Base-by-base conservation (phyloP, 30 jellyfish, hydroid and myxozoan genomes). In the Hydra vulgaris region DNA sequence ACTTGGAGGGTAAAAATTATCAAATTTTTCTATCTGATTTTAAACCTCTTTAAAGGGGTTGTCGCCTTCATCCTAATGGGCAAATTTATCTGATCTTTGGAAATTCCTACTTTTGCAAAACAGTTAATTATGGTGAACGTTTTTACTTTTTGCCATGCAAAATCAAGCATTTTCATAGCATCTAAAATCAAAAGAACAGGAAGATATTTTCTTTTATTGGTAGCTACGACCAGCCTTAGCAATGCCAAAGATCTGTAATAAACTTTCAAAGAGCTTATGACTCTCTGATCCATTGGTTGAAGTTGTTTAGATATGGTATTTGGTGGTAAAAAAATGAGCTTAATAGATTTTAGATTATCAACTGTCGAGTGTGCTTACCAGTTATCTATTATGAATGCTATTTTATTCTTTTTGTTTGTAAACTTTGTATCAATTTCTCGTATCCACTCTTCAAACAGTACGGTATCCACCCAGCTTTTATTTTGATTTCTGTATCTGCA, bases 301-400 rank as follows among this genome's bases (percentile, higher is more conserved):
- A n/a, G n/a, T n/a, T n/a, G n/a, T n/a, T n/a, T n/a, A n/a, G n/a
- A n/a, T n/a, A 25, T 84, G 55, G 0, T 88, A 54, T 25, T 87
- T 70, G 18, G 92, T 87, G 22, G 80, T 81, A 73, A 75, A 40
- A 74, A 68, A 87, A 17, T 78, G 76, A 74, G 22, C 72, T 23
- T 16, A 73, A 72, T 21, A 72, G 77, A 55, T 87, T 76, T 72
- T 70, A 87, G 74, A 21, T 70, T 76, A 40, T 81, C 88, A 21
- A 87, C 40, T 25, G 56, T 54, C 24, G 88, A 85, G 26, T 74
- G 94, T 17, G 95, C 85, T 7, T 93, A 72, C 72, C 88, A 81
- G 79, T 87, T 82, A 72, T 82, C 88, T 23, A 81, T 71, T 16
- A 87, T 72, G 27, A 74, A 61, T 21, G 88, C 88, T 21, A 72